A percentile compares a stretch with the other conserved stretches of the same genome.
Evolutionary conservation across 2,797 vertebrate species (phyloP).

Genomic region (Peromyscus aztecus): DNA sequence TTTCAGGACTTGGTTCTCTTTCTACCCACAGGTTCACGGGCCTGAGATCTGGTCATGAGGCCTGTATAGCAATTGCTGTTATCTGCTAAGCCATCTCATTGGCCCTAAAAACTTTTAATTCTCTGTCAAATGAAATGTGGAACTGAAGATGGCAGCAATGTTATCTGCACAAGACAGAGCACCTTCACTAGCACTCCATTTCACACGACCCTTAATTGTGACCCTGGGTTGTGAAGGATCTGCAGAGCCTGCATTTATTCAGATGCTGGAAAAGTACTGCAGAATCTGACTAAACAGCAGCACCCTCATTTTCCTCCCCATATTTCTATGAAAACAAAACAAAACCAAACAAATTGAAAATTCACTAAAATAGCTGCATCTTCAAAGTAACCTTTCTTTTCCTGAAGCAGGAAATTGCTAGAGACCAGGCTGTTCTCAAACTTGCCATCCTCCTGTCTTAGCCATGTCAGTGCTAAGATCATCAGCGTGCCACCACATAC

Average conservation of each 20-base stretch:
- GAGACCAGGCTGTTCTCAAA: not conserved
- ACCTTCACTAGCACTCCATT: slow-evolving; percentile 50
- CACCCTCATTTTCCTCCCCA: not conserved
- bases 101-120: not conserved
- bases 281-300: not conserved
- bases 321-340: not conserved
- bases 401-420: not conserved
- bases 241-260: not conserved
- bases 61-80: not conserved
- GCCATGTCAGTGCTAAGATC: not conserved
- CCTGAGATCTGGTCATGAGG: not conserved
- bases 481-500: not conserved
- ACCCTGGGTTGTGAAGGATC: not conserved
- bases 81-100: not conserved
- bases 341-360: slow-evolving; percentile 28
- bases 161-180: slow-evolving; percentile 21
- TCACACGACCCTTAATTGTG: slow-evolving; percentile 10
- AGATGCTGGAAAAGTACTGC: not conserved
- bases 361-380: slow-evolving; percentile 31
- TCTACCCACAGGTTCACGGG: not conserved
- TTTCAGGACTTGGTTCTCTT: not conserved
- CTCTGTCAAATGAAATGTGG: slow-evolving; percentile 38
- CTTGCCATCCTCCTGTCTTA: not conserved
- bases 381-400: not conserved
- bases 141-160: slow-evolving; percentile 47